phyloP scores from a whole-genome alignment of 1,140 invertebrate species.

The Apis mellifera region Amel_HAv3.1 CM009937.2:11556501-11557000 shows the following conservation, averaged over 20 bases:
- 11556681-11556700: conserved; percentile 37
- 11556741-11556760: not conserved
- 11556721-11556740: too few species aligned
- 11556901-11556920: too few species aligned
- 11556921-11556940: too few species aligned
- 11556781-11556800: not conserved
- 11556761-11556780: too few species aligned
- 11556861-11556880: too few species aligned
- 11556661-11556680: conserved; percentile 10
- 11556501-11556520: conserved; percentile 45
- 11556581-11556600: conserved; percentile 51
- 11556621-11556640: conserved; percentile 26
- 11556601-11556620: conserved; percentile 34
- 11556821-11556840: too few species aligned
- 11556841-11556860: too few species aligned
- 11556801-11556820: not conserved
- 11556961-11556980: too few species aligned
- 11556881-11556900: too few species aligned
- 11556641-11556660: conserved; percentile 62
- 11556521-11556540: conserved; percentile 70
- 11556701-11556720: not conserved
- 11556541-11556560: conserved; percentile 69
- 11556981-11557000: too few species aligned
- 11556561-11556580: conserved; percentile 52
- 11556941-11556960: too few species aligned